phyloP scores from a whole-genome alignment of 2,113 vertebrate genomes.

The Limanda limanda region DNA sequence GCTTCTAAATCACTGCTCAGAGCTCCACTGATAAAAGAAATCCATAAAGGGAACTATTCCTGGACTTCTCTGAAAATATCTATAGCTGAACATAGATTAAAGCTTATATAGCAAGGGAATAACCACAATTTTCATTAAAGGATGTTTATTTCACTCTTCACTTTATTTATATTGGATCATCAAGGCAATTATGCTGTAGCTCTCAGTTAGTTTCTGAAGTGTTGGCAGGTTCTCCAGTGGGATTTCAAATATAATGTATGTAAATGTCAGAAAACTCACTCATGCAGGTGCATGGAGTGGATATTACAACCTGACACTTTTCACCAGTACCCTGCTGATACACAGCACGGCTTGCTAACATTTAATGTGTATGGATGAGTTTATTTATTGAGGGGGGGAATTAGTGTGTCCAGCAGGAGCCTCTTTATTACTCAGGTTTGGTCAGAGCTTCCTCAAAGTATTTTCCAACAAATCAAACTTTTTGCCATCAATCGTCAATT shows the following conservation, averaged over 20 bases:
- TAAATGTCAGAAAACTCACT: conserved; percentile 5
- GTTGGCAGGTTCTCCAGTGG: not conserved
- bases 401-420: not conserved
- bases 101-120: too few relatives aligned
- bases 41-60: not conserved
- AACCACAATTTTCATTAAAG: too few relatives aligned
- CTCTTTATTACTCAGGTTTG: too few relatives aligned
- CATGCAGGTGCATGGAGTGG: not conserved
- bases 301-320: not conserved
- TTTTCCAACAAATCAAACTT: too few relatives aligned
- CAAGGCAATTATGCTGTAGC: not conserved
- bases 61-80: not conserved
- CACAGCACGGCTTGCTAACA: not conserved
- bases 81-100: not conserved
- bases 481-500: too few relatives aligned
- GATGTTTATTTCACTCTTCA: too few relatives aligned
- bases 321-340: not conserved
- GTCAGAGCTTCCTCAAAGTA: too few relatives aligned
- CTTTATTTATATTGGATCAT: too few relatives aligned
- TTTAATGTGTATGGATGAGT: not conserved
- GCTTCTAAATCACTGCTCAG: not conserved
- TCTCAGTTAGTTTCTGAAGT: not conserved
- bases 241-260: not conserved
- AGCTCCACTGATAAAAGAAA: not conserved
- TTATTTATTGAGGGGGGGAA: not conserved